Evolutionary conservation across 2,888 invertebrate species (phyloP), one percentile per base, ranked within the genome.

Genomic region (Eustalomyia histrio): DNA sequence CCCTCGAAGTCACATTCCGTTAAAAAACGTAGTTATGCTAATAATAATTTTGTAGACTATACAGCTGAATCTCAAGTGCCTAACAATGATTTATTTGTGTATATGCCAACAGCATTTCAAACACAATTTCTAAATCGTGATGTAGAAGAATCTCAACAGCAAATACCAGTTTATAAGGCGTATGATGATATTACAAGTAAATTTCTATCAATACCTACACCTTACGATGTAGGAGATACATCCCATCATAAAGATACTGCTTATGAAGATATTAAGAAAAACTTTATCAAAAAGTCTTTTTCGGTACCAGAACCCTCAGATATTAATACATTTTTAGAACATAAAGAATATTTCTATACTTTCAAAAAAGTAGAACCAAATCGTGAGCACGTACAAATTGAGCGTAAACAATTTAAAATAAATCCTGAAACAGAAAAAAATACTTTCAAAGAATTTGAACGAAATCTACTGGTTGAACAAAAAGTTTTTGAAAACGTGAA

Each of bases 101-200:
- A 84, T 81, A 84, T 86, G 18, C 87, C 87, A 50, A 83, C 86
- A 39, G 85, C 83, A 7, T 85, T 87, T 24, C 86, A 87, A 60
- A 85, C 39, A n/a, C 86, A 69, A 61, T 76, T 18, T 71, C 14
- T 58, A 2, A 68, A 52, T 50, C 18, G 60, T 21, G 21, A 21
- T 21, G 4, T 21, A 21, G 4, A 21, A 21, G 21, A 21, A 21
- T 21, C 2, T 4, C 29, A 57, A 5, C 35, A 69, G 1, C 18
- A 60, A 5, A 47, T 60, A 12, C 29, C 63, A 14, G 24, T 47
- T 7, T 17, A 57, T 18, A 47, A 72, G 12, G 16, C 33, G 4
- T 73, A 67, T 50, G 16, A 79, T 57, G 60, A 63, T 29, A 64
- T 64, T 50, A 35, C 53, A 8, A 60, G 61, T 14, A 73, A 73